Percentiles rank a stretch among this genome's conserved stretches.
Evolutionary conservation across 2,888 invertebrate species (phyloP).

Genomic region (Taphrorychus bicolor): DNA sequence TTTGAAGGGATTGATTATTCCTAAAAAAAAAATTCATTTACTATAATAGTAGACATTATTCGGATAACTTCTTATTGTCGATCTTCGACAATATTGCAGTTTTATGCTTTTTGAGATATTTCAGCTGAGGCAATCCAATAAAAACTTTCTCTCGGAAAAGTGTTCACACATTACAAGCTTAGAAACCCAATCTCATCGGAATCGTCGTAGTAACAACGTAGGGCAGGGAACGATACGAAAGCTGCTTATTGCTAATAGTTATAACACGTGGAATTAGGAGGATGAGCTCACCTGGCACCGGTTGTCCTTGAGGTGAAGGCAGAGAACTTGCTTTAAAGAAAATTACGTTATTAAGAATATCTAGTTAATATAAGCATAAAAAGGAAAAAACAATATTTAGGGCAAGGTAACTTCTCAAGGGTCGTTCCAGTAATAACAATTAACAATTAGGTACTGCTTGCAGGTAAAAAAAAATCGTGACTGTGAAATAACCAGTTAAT

Average conservation of each 20-base stretch:
- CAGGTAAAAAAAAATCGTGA: too few species aligned
- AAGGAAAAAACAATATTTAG: not conserved
- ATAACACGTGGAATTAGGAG: slow-evolving; percentile 11
- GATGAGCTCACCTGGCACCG: slow-evolving; percentile 44
- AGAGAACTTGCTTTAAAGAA: slow-evolving; percentile 45
- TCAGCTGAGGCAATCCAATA: too few species aligned
- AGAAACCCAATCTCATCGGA: not conserved
- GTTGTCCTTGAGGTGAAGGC: slow-evolving; percentile 47
- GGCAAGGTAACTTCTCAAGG: not conserved
- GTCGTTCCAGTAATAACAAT: not conserved
- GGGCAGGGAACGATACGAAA: slow-evolving; percentile 1
- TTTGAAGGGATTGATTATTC: not conserved
- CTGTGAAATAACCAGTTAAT: not conserved
- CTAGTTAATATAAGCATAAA: not conserved
- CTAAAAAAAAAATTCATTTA: not conserved
- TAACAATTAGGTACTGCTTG: too few species aligned
- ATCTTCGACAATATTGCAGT: too few species aligned
- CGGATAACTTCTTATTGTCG: too few species aligned
- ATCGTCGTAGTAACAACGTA: not conserved
- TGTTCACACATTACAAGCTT: not conserved
- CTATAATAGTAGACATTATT: not conserved
- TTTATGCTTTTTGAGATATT: too few species aligned
- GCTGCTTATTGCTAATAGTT: slow-evolving; percentile 4
- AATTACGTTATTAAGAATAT: not conserved
- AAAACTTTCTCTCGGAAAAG: too few species aligned